Evolutionary conservation across 2,113 vertebrate genomes (phyloP).

Genomic region (Odobenus rosmarus): DNA sequence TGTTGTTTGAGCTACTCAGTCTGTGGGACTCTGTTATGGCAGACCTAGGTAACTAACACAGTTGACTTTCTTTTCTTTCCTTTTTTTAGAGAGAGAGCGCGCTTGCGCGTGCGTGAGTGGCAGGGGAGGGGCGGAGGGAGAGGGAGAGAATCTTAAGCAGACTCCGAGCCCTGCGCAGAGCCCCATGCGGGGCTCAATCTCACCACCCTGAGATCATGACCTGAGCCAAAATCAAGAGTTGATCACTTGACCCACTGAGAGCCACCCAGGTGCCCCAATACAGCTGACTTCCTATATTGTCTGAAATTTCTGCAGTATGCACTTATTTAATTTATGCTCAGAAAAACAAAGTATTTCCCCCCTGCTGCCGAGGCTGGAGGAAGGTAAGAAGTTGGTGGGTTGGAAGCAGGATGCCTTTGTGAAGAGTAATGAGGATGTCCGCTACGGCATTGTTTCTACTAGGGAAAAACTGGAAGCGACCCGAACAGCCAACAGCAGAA

Average conservation of each 20-base stretch:
- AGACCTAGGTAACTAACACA: neutral
- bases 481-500: neutral
- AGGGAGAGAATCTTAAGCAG: neutral
- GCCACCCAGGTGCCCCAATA: too few relatives aligned
- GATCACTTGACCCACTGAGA: neutral
- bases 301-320: neutral
- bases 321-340: neutral
- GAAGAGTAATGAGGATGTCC: neutral
- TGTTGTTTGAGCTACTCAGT: neutral
- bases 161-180: accelerated
- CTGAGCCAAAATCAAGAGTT: neutral
- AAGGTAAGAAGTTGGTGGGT: neutral
- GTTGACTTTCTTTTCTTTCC: neutral
- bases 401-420: neutral
- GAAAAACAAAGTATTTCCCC: neutral
- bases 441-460: accelerated
- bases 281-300: neutral
- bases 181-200: neutral
- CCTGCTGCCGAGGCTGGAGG: neutral
- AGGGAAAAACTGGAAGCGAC: too few relatives aligned
- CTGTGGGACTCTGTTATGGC: neutral
- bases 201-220: neutral
- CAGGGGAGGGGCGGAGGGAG: neutral
- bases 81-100: neutral
- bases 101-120: neutral